Evolutionary conservation across 1,140 invertebrate species (phyloP).

Genomic region (Neuroterus valhalla): DNA sequence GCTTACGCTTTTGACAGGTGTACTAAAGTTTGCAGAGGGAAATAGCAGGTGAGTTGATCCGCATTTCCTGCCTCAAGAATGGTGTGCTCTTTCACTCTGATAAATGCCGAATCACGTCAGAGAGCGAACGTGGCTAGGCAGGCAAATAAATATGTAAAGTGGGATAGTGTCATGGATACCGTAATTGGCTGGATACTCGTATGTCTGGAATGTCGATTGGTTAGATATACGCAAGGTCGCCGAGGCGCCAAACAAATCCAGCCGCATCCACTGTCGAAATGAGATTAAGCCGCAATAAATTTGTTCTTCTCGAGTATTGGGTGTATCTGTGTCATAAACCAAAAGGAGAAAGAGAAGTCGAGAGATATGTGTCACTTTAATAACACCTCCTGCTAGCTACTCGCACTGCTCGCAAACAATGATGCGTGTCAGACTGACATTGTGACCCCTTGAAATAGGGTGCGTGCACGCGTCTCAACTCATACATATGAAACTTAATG

Average conservation of each 20-base stretch:
- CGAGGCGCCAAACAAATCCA: constrained; percentile 55
- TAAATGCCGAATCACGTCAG: constrained; percentile 29
- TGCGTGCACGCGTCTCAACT: constrained; percentile 7
- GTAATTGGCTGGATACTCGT: constrained; percentile 65
- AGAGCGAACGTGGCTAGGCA: constrained; percentile 34
- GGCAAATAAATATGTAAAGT: constrained; percentile 59
- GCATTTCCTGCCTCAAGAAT: constrained; percentile 24
- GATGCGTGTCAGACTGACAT: constrained; percentile 19
- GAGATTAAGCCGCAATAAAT: constrained; percentile 48
- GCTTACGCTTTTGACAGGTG: constrained; percentile 10
- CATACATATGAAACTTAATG: constrained; percentile 1
- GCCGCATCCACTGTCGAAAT: constrained; percentile 40
- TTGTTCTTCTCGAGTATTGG: not conserved
- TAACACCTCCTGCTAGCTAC: not conserved
- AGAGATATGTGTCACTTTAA: constrained; percentile 17
- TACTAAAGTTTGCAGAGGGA: constrained; percentile 4
- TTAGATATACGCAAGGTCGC: constrained; percentile 54
- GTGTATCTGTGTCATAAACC: too few species aligned
- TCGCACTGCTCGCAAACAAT: constrained; percentile 1
- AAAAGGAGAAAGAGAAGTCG: constrained; percentile 3
- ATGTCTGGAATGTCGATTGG: constrained; percentile 68
- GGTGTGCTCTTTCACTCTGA: constrained; percentile 12
- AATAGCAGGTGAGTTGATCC: constrained; percentile 25
- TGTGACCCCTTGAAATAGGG: not conserved
- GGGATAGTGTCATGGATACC: constrained; percentile 61